Percentiles rank a stretch among this genome's conserved stretches.
Evolutionary conservation across 2,113 vertebrate species (phyloP).

Genomic region (Perccottus glenii): DNA sequence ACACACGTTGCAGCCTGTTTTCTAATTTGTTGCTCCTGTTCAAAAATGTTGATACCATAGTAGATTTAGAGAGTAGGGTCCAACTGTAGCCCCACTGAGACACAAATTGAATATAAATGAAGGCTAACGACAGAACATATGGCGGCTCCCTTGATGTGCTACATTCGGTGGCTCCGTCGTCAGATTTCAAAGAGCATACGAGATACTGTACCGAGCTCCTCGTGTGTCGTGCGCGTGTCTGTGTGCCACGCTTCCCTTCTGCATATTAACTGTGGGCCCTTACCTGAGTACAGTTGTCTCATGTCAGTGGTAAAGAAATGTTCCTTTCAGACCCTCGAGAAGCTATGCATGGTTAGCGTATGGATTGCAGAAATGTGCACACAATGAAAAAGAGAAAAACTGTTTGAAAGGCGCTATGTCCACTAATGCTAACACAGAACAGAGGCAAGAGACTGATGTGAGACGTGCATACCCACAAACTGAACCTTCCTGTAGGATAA

Average conservation of each 20-base stretch:
- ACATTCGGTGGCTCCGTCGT: constrained; percentile 50
- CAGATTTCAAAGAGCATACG: constrained; percentile 69
- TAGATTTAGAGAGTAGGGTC: constrained; percentile 46
- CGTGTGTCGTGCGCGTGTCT: constrained; percentile 11
- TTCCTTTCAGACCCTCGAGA: constrained; percentile 49
- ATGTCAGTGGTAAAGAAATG: constrained; percentile 36
- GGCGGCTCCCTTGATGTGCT: constrained; percentile 65
- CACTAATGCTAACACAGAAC: neutral
- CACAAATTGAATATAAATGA: constrained; percentile 67
- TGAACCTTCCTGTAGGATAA: constrained; percentile 39
- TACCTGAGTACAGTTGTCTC: constrained; percentile 33
- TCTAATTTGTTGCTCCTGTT: constrained; percentile 22
- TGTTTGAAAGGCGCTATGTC: constrained; percentile 22
- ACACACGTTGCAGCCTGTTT: constrained; percentile 15
- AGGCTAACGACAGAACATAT: constrained; percentile 69
- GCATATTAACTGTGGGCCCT: constrained; percentile 31
- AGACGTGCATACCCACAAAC: constrained; percentile 37
- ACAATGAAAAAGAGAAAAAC: neutral
- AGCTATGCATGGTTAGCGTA: neutral
- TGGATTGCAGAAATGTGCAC: neutral
- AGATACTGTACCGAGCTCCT: constrained; percentile 40
- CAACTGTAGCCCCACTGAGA: constrained; percentile 54
- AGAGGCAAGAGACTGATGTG: constrained; percentile 29
- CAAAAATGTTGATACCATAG: constrained; percentile 10
- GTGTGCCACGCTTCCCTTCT: constrained; percentile 24